Evolutionary conservation across 2,797 vertebrate species (phyloP).

Genomic region (Percopsis omiscomaycus): DNA sequence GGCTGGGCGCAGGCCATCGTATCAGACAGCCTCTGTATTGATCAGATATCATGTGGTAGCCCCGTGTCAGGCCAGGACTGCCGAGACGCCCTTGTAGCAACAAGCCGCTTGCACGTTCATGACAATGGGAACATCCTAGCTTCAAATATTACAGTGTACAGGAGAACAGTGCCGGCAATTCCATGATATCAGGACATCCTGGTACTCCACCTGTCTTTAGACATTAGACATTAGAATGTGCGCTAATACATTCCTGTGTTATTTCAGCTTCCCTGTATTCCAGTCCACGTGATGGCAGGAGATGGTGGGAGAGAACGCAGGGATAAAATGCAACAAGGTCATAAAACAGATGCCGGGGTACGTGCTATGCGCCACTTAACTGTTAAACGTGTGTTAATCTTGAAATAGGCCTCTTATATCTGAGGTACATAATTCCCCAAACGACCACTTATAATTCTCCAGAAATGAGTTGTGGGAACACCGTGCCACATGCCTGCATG

Average conservation of each 20-base stretch:
- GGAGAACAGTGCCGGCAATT: no score
- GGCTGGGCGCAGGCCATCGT: conserved; percentile 7
- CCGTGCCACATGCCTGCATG: conserved; percentile 50
- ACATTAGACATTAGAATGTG: no score
- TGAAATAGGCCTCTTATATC: conserved; percentile 13
- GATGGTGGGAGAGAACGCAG: neutral
- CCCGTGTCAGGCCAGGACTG: conserved; percentile 1
- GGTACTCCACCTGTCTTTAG: no score
- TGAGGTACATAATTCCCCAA: conserved; percentile 39
- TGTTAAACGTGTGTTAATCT: conserved; percentile 3
- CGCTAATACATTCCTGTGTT: no score
- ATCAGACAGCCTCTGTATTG: conserved; percentile 19
- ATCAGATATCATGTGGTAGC: conserved; percentile 26
- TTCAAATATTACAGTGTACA: neutral
- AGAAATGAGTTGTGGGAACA: conserved; percentile 33
- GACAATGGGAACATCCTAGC: neutral
- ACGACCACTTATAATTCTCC: conserved; percentile 33
- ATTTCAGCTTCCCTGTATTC: no score
- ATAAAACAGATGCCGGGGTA: no score
- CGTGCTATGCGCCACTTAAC: neutral
- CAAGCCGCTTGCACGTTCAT: neutral
- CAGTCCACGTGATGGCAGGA: no score
- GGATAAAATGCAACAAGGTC: neutral
- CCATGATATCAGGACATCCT: no score
- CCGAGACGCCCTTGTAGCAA: conserved; percentile 7